Conservation (phyloP, 2,113 vertebrate genomes). For the Otis tarda region DNA sequence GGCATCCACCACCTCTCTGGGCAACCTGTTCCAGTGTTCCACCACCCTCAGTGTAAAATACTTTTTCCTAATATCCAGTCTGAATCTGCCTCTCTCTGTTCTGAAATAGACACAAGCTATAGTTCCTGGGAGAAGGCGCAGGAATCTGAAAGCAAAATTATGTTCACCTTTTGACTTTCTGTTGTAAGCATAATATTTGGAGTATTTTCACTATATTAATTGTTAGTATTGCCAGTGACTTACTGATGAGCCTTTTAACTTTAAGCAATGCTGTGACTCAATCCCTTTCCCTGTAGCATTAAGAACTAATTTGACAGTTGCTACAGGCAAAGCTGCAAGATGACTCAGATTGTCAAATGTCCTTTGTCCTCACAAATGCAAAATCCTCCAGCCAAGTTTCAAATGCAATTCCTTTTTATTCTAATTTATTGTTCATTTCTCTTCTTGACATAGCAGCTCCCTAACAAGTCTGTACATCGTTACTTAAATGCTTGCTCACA, state of each 20-base stretch:
- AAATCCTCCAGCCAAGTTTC: slow-evolving; percentile 58
- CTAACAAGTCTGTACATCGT: neutral
- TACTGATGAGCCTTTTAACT: slow-evolving; percentile 51
- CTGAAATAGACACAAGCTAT: neutral
- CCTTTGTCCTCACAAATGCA: slow-evolving; percentile 63
- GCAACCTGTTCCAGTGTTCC: too few relatives aligned
- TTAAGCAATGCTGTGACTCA: slow-evolving; percentile 55
- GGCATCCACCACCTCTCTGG: too few relatives aligned
- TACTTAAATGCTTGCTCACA: neutral
- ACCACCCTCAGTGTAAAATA: too few relatives aligned
- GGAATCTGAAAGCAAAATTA: neutral
- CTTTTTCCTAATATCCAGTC: too few relatives aligned
- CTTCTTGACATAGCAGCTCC: slow-evolving; percentile 27
- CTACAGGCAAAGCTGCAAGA: slow-evolving; percentile 67
- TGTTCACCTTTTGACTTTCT: neutral
- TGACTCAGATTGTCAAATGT: slow-evolving; percentile 71
- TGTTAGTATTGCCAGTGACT: slow-evolving; percentile 61
- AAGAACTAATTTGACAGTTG: slow-evolving; percentile 72
- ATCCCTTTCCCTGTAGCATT: slow-evolving; percentile 60
- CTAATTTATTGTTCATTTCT: slow-evolving; percentile 60
- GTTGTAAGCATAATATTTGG: slow-evolving; percentile 3
- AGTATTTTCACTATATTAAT: slow-evolving; percentile 30
- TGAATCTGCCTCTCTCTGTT: too few relatives aligned
- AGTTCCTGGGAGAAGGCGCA: neutral
- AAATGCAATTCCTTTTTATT: slow-evolving; percentile 52